Evolutionary conservation across 2,113 vertebrate species (phyloP).

Genomic region (Uropsilus gracilis): DNA sequence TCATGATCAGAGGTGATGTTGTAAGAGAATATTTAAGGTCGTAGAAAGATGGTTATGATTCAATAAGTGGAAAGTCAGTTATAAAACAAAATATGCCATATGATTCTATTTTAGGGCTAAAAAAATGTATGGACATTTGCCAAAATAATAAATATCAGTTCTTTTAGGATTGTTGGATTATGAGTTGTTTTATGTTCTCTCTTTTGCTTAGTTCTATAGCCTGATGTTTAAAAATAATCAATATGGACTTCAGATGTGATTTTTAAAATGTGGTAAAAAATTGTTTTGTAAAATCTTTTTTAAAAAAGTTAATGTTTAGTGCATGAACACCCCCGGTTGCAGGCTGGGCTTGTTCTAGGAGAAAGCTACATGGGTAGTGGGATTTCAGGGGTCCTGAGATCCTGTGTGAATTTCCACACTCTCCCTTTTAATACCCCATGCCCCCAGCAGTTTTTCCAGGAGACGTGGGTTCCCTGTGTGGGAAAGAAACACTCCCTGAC

Average conservation of each 20-base stretch:
- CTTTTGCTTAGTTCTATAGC: slow-evolving; percentile 11
- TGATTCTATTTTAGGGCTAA: not conserved
- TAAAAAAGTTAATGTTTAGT: not conserved
- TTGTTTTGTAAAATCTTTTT: not conserved
- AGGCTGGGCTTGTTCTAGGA: not conserved
- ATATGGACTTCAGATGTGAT: not conserved
- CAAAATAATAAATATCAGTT: not conserved
- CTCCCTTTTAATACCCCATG: accelerated
- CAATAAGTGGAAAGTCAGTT: not conserved
- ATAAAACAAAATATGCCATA: not conserved
- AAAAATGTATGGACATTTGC: not conserved
- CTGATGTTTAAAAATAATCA: not conserved
- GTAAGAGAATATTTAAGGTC: not conserved
- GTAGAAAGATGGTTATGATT: not conserved
- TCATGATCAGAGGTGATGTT: not conserved
- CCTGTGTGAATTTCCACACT: not conserved
- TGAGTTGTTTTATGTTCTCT: not conserved
- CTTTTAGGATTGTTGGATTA: not conserved
- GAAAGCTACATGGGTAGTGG: accelerated
- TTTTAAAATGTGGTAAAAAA: not conserved
- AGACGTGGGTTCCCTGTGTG: not conserved
- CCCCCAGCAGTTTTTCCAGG: not conserved
- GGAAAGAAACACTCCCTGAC: not conserved
- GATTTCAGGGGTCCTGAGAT: not conserved
- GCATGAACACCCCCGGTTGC: not conserved